phyloP scores from a whole-genome alignment of 2,888 invertebrate genomes.

The Drosophila kambysellisi region DNA sequence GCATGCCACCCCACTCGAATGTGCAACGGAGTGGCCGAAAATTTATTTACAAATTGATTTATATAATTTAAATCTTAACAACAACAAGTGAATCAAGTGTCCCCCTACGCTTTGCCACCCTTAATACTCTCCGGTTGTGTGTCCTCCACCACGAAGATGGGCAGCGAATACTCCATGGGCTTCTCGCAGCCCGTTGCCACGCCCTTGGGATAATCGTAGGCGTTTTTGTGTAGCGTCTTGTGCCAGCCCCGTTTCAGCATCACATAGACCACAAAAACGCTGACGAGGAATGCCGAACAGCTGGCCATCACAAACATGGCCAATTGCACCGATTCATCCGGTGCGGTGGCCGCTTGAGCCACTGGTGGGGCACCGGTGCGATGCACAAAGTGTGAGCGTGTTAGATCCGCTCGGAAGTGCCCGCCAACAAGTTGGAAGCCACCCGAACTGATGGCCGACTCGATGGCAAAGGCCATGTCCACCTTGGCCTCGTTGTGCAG shows the following conservation, averaged over 20 bases:
- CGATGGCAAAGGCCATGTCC: conserved; percentile 92
- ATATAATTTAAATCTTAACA: conserved; percentile 61
- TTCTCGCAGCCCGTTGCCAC: conserved; percentile 65
- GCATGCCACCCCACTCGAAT: conserved; percentile 23
- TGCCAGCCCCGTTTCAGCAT: conserved; percentile 89
- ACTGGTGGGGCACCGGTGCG: conserved; percentile 74
- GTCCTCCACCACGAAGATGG: conserved; percentile 84
- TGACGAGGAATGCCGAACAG: conserved; percentile 92
- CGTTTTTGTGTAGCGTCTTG: conserved; percentile 54
- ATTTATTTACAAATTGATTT: conserved; percentile 74
- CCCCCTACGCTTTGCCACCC: conserved; percentile 62
- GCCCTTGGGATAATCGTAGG: conserved; percentile 57
- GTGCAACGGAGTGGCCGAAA: conserved; percentile 30
- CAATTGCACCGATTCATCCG: conserved; percentile 88
- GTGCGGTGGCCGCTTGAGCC: conserved; percentile 77
- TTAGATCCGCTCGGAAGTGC: conserved; percentile 87
- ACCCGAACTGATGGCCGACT: conserved; percentile 88
- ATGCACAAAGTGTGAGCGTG: conserved; percentile 88
- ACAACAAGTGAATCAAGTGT: conserved; percentile 13
- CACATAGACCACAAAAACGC: conserved; percentile 90
- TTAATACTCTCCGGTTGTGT: conserved; percentile 71
- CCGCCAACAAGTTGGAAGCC: conserved; percentile 79
- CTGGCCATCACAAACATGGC: conserved; percentile 92
- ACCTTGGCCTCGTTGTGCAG: conserved; percentile 91
- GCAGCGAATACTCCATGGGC: conserved; percentile 83